These are phyloP conservation scores for Urocynchramus pylzowi DNA, from an alignment of 2,113 vertebrate genomes.

Conservation along the genomic window DNA sequence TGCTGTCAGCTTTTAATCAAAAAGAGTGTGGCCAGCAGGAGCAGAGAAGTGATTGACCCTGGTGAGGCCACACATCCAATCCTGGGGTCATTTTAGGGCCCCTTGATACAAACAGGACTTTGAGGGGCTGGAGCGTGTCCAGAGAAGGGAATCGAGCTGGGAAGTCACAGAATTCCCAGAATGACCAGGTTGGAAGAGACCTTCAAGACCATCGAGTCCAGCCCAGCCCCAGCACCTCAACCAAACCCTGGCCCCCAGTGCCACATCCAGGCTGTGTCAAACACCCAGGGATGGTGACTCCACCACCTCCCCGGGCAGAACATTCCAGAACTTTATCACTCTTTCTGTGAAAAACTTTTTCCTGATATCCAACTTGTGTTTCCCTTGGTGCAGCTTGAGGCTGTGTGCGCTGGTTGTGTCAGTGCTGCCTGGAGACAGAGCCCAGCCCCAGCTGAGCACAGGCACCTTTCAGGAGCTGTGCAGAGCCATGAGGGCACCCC, in stretches of 20 bases:
- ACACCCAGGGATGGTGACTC: neutral
- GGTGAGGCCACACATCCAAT: neutral
- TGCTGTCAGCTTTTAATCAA: neutral
- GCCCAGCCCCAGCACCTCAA: neutral
- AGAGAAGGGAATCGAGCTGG: rapidly evolving
- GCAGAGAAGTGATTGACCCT: too few relatives aligned
- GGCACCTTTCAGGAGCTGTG: too few relatives aligned
- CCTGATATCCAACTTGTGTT: too few relatives aligned
- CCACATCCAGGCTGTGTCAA: neutral
- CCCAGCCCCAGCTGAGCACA: too few relatives aligned
- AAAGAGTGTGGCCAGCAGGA: neutral
- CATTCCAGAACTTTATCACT: too few relatives aligned
- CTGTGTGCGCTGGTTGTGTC: too few relatives aligned
- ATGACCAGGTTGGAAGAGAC: neutral
- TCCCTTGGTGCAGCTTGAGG: too few relatives aligned
- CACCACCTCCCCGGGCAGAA: too few relatives aligned
- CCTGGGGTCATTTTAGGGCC: neutral
- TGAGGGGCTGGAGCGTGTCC: rapidly evolving
- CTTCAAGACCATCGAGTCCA: neutral
- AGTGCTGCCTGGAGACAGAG: too few relatives aligned
- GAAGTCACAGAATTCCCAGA: neutral
- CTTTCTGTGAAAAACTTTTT: too few relatives aligned
- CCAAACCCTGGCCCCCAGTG: neutral
- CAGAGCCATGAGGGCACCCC: too few relatives aligned
- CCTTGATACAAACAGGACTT: rapidly evolving